Conservation (phyloP, 2,888 invertebrate genomes). For the Ischnus inquisitorius region DNA sequence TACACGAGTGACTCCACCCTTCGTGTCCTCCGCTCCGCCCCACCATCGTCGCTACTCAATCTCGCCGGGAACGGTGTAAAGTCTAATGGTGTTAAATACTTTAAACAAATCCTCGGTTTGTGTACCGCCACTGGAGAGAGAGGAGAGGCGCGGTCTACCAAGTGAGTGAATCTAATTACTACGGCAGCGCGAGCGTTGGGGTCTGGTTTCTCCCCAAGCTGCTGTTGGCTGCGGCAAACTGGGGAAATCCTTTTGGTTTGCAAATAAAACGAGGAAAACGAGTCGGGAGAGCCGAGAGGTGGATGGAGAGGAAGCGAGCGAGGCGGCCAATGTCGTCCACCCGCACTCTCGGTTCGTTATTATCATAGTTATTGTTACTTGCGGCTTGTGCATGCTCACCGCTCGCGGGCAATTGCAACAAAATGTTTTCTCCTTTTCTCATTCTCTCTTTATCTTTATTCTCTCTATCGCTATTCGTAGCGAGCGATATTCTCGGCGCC, state of each 20-base stretch:
- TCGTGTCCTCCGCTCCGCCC: neutral
- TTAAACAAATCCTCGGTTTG: conserved; percentile 61
- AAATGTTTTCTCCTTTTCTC: conserved; percentile 47
- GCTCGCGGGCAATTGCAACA: neutral
- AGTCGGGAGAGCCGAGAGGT: conserved; percentile 27
- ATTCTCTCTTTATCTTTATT: conserved; percentile 18
- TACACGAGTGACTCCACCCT: conserved; percentile 1
- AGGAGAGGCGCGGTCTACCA: conserved; percentile 61
- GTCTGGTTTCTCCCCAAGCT: conserved; percentile 2
- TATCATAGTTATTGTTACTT: conserved; percentile 62
- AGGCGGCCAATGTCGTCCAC: conserved; percentile 47
- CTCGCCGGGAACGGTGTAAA: neutral
- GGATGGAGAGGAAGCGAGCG: conserved; percentile 30
- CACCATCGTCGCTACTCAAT: neutral
- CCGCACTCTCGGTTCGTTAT: conserved; percentile 45
- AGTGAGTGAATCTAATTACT: conserved; percentile 70
- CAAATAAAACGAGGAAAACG: conserved; percentile 56
- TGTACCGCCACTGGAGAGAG: conserved; percentile 45
- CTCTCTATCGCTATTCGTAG: conserved; percentile 5
- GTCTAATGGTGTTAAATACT: conserved; percentile 65
- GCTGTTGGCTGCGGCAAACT: conserved; percentile 50
- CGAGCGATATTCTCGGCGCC: conserved; percentile 26
- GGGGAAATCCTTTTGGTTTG: conserved; percentile 67
- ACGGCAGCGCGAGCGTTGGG: conserved; percentile 42
- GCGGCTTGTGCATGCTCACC: conserved; percentile 29